These are phyloP conservation scores for Indicator indicator DNA, from an alignment of 2,113 vertebrate species.

Conservation along the genomic window DNA sequence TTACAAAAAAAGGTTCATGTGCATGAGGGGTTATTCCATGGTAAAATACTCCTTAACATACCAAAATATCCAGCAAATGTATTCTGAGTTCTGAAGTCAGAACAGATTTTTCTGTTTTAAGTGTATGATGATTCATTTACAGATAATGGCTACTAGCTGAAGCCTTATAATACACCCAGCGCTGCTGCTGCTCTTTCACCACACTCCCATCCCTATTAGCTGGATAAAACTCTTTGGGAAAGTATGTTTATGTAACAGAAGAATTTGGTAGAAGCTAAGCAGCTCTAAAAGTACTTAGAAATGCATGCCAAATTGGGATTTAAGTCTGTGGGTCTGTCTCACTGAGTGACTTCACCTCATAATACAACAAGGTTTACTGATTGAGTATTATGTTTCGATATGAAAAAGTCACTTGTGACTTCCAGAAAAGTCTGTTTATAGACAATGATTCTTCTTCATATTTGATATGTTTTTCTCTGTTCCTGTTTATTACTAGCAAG, in stretches of 20 bases:
- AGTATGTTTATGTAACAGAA: conserved; percentile 64
- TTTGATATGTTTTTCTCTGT: background rate
- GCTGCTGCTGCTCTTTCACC: background rate
- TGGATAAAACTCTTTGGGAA: conserved; percentile 41
- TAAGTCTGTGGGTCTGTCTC: conserved; percentile 10
- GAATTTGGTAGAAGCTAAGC: conserved; percentile 54
- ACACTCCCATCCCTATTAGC: background rate
- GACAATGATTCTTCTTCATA: background rate
- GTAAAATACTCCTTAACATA: background rate
- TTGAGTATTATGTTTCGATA: background rate
- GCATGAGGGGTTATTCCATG: background rate
- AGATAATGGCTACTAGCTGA: background rate
- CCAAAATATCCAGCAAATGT: background rate
- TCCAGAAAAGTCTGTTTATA: background rate
- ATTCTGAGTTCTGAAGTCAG: background rate
- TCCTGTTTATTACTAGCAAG: background rate
- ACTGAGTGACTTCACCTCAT: background rate
- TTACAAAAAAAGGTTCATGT: background rate
- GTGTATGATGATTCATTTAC: background rate
- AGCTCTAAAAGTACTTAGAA: conserved; percentile 60
- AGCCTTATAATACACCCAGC: background rate
- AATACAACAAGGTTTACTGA: background rate
- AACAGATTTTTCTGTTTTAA: background rate
- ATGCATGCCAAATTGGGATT: conserved; percentile 51
- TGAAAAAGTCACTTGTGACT: background rate